Conservation (phyloP, 2,797 vertebrate genomes). For the Chelonia mydas region DNA sequence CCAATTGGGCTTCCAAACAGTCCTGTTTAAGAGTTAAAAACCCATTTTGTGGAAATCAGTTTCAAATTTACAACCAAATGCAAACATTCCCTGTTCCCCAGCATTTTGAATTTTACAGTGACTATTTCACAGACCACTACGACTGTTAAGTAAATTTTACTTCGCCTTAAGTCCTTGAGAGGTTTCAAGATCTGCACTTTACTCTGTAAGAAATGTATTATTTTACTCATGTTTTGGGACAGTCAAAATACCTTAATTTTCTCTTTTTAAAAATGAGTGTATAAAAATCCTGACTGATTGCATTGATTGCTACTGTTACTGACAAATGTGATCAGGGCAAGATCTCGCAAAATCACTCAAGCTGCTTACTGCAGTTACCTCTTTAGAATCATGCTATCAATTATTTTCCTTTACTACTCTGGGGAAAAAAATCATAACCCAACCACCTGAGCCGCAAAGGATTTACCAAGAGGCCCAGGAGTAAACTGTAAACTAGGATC, state of each 20-base stretch:
- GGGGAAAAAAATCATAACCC: neutral
- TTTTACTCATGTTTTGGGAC: neutral
- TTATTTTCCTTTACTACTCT: neutral
- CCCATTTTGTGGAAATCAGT: neutral
- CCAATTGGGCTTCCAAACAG: neutral
- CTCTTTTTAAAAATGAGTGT: neutral
- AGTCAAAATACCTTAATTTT: neutral
- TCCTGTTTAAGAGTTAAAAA: neutral
- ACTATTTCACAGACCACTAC: neutral
- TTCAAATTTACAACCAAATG: neutral
- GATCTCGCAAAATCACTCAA: neutral
- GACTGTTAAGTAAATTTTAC: neutral
- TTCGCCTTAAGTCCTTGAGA: neutral
- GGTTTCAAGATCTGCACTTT: neutral
- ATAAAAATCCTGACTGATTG: neutral
- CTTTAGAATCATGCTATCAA: neutral
- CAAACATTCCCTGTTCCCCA: neutral
- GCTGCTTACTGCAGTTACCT: rapidly evolving
- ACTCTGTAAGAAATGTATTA: neutral
- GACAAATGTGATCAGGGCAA: neutral
- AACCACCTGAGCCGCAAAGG: rapidly evolving
- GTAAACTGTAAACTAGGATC: neutral
- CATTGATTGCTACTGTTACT: neutral
- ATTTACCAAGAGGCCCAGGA: neutral
- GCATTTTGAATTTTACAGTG: neutral